Base-by-base conservation (phyloP, 2,113 vertebrate species). In the Lota lota region DNA sequence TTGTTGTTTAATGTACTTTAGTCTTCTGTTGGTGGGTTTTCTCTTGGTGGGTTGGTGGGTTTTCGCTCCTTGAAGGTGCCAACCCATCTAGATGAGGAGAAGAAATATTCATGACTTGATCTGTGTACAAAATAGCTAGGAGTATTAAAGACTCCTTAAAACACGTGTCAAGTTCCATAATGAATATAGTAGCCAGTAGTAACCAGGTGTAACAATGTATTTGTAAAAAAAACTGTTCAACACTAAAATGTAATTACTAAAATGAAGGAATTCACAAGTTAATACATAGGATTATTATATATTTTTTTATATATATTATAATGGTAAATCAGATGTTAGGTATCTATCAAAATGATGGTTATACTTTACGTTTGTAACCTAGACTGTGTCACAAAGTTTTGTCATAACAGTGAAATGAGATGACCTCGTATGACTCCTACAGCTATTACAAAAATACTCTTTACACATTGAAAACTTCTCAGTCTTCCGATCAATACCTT, bases 401-500 rank as follows among this genome's bases (percentile, higher is more conserved):
- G 66, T 47, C 66, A 54, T 74, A 67, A 77, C 74, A 77, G 64
- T 73, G 64, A 63, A n/a, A 50, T 18, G 69, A 56, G 61, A 47
- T 47, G 40, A 75, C 77, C 82, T 79, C 60, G n/a, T 1, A 33
- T 82, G 86, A 88, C 73, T 85, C 78, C 70, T 53, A 73, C 53
- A 69, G 66, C 82, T 79, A 83, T 79, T 67, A 79, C 22, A 66
- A 40, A 51, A 74, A 80, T 54, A 70, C 74, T 85, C 65, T 80
- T 84, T 88, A 80, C 77, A 69, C 28, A 63, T 79, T 73, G 62
- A 79, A 73, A 75, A 79, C 80, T 83, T 84, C 75, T 70, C 82
- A 69, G 76, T 79, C 73, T 74, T 73, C 16, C 1, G 81, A 87
- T 88, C 87, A 67, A 80, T 85, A 70, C 70, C 65, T 79, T 76